A percentile compares a stretch with the other conserved stretches of the same genome.
phyloP scores from a whole-genome alignment of 2,113 vertebrate genomes.

The Pseudonaja textilis region DNA sequence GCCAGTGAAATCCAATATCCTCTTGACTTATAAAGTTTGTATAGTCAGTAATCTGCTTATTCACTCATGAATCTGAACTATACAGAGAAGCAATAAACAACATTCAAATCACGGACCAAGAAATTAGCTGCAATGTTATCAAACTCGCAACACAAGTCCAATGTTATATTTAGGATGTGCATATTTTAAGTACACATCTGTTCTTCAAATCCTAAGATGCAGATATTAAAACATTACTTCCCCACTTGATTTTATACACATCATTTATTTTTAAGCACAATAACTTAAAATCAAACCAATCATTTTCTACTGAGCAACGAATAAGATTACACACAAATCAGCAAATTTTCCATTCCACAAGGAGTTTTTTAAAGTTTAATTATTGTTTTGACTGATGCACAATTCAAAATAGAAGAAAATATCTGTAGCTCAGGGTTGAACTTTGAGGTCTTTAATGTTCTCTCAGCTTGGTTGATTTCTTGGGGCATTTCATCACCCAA shows the following conservation, averaged over 20 bases:
- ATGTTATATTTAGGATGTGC: not conserved
- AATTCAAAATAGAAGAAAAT: not conserved
- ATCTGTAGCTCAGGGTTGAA: not conserved
- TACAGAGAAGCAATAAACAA: not conserved
- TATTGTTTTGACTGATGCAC: not conserved
- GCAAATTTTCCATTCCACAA: not conserved
- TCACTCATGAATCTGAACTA: not conserved
- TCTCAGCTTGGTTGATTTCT: not conserved
- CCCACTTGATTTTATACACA: not conserved
- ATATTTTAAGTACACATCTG: not conserved
- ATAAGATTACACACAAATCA: not conserved
- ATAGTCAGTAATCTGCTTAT: not conserved
- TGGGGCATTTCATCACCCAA: not conserved
- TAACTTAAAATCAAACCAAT: not conserved
- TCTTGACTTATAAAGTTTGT: not conserved
- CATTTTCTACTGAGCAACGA: not conserved
- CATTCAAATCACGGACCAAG: not conserved
- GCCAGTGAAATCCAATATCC: not conserved
- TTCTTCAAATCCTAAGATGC: not conserved
- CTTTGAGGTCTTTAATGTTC: not conserved
- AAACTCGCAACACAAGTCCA: not conserved
- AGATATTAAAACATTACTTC: not conserved
- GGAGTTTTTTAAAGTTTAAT: not conserved
- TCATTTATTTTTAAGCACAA: not conserved
- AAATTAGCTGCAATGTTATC: not conserved